Conservation (phyloP, 2,797 vertebrate species). For the Lutjanus campechanus region DNA sequence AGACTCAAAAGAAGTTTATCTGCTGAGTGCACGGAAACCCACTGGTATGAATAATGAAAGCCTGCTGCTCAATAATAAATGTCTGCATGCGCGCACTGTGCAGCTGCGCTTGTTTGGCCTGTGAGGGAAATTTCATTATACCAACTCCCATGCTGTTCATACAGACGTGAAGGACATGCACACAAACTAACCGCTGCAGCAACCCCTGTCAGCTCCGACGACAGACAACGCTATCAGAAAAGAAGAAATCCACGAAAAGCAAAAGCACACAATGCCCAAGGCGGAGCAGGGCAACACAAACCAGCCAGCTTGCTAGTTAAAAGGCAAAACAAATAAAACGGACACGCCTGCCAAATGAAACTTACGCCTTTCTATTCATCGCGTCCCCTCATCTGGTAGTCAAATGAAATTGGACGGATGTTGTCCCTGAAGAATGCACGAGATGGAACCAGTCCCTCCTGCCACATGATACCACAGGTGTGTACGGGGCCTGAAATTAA, state of each 20-base stretch:
- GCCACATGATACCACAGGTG: background rate
- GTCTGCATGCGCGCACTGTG: constrained; percentile 66
- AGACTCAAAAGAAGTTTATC: constrained; percentile 74
- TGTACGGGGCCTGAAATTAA: no score
- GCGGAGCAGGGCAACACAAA: constrained; percentile 9
- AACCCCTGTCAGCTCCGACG: constrained; percentile 30
- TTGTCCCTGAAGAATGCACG: constrained; percentile 9
- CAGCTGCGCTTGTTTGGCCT: constrained; percentile 74
- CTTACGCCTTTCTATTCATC: constrained; percentile 6
- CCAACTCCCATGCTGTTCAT: constrained; percentile 57
- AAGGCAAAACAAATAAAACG: constrained; percentile 23
- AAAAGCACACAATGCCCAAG: background rate
- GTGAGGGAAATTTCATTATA: constrained; percentile 73
- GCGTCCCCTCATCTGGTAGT: constrained; percentile 21
- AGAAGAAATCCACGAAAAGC: background rate
- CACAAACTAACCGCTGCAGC: constrained; percentile 36
- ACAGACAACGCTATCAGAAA: background rate
- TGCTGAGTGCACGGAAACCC: constrained; percentile 76
- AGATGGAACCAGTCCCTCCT: background rate
- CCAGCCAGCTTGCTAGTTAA: constrained; percentile 10
- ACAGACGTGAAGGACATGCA: constrained; percentile 63
- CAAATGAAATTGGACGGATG: constrained; percentile 13
- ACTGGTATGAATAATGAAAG: constrained; percentile 81
- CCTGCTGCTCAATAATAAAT: constrained; percentile 80
- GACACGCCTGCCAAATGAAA: constrained; percentile 32